Evolutionary conservation across 2,113 vertebrate species (phyloP), one percentile per base, ranked within the genome.

Genomic region (Ceuthmochares aereus): DNA sequence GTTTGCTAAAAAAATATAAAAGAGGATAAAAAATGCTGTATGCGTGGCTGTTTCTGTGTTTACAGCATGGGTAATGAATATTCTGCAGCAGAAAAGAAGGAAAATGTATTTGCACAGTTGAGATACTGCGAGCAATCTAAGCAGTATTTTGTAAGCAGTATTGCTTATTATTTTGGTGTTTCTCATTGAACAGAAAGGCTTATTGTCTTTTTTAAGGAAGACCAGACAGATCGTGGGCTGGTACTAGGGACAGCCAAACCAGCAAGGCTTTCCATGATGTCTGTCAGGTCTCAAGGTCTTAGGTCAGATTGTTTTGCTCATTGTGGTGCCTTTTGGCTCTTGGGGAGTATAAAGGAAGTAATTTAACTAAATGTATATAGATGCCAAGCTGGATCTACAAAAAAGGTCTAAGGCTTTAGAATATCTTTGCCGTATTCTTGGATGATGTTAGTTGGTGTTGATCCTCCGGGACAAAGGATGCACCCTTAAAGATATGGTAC

Each of bases 121-220:
- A 67, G 54, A 75, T 42, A 62, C 51, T n/a, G 37, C 54, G 45
- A 76, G 59, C 37, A 76, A 52, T 75, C 45, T 74, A 90, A 90
- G 49, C 85, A 64, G 23, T 78, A 67, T 78, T 93, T 94, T 88
- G 42, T 82, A 64, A 20, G 36, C n/a, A 94, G 40, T 23, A 59
- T 68, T 83, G 21, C 34, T 9, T 67, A 15, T 84, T 91, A 67
- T 89, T 52, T 68, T 70, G 45, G 49, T 64, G n/a, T 74, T 89
- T 95, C 43, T 89, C 64, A 66, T 68, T 93, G 88, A 95, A 89
- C 59, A 58, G 36, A 93, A 95, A 29, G 55, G 69, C 29, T 95
- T 86, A 64, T 21, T 92, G 67, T 93, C 64, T 84, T 74, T 82
- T 81, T 82, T 72, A 92, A 95, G 73, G 89, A 96, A 96, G 76